These are phyloP conservation scores for Arbacia lixula DNA, from an alignment of 53 echinoderm and acorn worm species.

Conservation along the genomic window DNA sequence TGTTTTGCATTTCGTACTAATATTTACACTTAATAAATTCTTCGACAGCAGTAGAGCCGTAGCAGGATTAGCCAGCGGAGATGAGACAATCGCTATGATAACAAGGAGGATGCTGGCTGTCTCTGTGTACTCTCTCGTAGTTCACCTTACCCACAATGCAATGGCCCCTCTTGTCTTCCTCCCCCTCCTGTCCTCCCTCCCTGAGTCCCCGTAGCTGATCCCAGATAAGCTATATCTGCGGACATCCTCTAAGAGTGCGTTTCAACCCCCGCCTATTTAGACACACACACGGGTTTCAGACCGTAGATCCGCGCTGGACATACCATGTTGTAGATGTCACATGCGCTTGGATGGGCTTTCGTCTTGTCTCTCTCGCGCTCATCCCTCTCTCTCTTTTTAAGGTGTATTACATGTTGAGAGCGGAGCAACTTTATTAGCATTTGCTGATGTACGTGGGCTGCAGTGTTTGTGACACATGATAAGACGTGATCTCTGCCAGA, in stretches of 20 bases:
- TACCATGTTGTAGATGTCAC: constrained; percentile 12
- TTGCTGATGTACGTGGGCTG: constrained; percentile 24
- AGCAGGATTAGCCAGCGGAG: too few species aligned
- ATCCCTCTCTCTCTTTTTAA: background rate
- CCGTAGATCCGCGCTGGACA: constrained; percentile 1
- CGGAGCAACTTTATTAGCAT: constrained; percentile 45
- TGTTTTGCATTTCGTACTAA: too few species aligned
- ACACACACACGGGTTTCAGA: background rate
- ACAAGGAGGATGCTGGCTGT: too few species aligned
- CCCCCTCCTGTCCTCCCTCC: too few species aligned
- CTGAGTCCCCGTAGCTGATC: background rate
- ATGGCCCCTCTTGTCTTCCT: background rate
- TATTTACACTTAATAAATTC: too few species aligned
- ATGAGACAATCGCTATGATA: too few species aligned
- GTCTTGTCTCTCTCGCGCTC: too few species aligned
- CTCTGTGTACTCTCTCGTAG: too few species aligned
- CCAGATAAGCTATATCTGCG: background rate
- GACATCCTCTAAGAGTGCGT: background rate
- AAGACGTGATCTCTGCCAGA: constrained; percentile 3
- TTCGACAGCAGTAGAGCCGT: too few species aligned
- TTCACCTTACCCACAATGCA: background rate
- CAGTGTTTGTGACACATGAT: constrained; percentile 18
- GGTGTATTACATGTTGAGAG: constrained; percentile 31
- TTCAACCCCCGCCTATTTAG: background rate
- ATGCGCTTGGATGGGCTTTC: background rate